Evolutionary conservation across 2,113 vertebrate genomes (phyloP).

Genomic region (Carassius gibelio): DNA sequence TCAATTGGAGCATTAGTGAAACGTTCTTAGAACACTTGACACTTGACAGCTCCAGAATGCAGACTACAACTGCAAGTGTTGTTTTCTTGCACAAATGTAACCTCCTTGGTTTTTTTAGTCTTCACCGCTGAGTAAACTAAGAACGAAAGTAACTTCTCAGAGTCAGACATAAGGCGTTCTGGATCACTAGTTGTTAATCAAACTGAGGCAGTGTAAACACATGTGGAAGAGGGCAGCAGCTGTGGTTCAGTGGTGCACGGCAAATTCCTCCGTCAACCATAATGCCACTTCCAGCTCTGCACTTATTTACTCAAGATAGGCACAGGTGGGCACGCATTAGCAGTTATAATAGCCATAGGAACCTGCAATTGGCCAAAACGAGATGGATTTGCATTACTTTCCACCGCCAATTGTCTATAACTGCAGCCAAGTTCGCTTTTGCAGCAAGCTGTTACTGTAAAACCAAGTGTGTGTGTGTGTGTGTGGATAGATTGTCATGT

Average conservation of each 20-base stretch:
- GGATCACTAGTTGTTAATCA: slow-evolving; percentile 57
- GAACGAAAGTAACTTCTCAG: background rate
- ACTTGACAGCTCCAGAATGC: background rate
- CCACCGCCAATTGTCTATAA: slow-evolving; percentile 32
- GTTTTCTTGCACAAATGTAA: background rate
- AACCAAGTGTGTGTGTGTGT: background rate
- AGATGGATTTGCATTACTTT: slow-evolving; percentile 41
- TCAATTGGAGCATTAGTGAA: too few relatives aligned
- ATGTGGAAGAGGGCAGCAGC: slow-evolving; percentile 36
- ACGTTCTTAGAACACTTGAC: too few relatives aligned
- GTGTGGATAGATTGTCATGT: slow-evolving; percentile 24
- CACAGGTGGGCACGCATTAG: slow-evolving; percentile 40
- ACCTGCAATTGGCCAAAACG: slow-evolving; percentile 44
- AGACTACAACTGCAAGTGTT: background rate
- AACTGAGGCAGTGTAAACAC: slow-evolving; percentile 35
- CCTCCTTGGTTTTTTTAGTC: slow-evolving; percentile 5
- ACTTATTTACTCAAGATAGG: slow-evolving; percentile 17
- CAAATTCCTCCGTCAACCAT: slow-evolving; percentile 32
- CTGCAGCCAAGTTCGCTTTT: background rate
- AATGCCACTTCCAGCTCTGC: slow-evolving; percentile 23
- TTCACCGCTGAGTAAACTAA: slow-evolving; percentile 20
- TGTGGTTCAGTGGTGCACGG: slow-evolving; percentile 46
- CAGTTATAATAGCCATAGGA: slow-evolving; percentile 9
- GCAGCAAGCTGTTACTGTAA: slow-evolving; percentile 33
- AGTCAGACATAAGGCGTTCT: slow-evolving; percentile 49